Evolutionary conservation across 2,797 vertebrate genomes (phyloP), one percentile per base, ranked within the genome.

Genomic region (Periparus ater): DNA sequence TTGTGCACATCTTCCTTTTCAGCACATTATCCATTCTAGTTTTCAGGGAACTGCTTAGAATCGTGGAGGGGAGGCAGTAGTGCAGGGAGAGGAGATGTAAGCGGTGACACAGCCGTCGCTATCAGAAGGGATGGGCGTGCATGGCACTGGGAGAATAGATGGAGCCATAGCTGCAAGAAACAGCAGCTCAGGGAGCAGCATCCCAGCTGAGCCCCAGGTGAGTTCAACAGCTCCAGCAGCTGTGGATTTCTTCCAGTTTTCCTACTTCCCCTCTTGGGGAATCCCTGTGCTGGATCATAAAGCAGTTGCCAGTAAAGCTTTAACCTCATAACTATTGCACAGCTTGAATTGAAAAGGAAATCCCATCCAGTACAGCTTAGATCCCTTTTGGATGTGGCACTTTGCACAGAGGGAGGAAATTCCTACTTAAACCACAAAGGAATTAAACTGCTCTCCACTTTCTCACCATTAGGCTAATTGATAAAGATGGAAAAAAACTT

Each of bases 121-220:
- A 34, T 54, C 63, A 54, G 54, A n/a, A 74, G 44, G 53, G 30
- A 19, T 15, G 38, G 38, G 17, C 0, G 0, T 38, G 12, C 7
- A 0, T 10, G 62, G 27, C 20, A 5, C 27, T 6, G 15, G n/a
- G 51, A 22, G 53, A 36, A 25, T 4, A 44, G 51, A 55, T 20
- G 29, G 66, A 85, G 45, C 34, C 50, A 15, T 1, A 9, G 66
- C 55, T 83, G 38, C 48, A 36, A 22, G 50, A n/a, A 76, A n/a
- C 3, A 9, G 6, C 85, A 42, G 65, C 30, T 51, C 25, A 26
- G 21, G 0, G 4, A 79, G 47, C 63, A 48, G 38, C 38, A 22
- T 7, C 42, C 34, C 55, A 32, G 23, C 45, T 55, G 48, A 74
- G 20, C n/a, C 62, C 11, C 23, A 11, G 36, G 29, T 68, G 78